A percentile compares a stretch with the other conserved stretches of the same genome.
These are phyloP conservation scores for Rhynchonycteris naso DNA, from an alignment of 2,797 vertebrate species.

Conservation along the genomic window DNA sequence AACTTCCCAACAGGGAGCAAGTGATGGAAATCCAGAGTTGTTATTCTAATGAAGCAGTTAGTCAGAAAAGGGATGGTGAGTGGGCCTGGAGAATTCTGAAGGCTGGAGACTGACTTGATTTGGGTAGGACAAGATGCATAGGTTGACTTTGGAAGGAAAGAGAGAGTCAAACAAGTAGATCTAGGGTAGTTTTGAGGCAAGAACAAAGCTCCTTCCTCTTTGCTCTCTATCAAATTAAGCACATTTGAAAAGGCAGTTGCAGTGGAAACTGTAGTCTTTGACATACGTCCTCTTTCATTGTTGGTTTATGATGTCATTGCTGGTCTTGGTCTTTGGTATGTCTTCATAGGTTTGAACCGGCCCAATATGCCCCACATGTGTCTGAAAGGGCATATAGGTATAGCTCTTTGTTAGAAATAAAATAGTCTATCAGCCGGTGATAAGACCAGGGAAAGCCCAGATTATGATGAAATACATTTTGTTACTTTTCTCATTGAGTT, in stretches of 20 bases:
- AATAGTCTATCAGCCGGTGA: not conserved
- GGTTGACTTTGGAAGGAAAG: not conserved
- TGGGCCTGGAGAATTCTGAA: not conserved
- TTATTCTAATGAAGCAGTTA: not conserved
- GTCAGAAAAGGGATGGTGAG: not conserved
- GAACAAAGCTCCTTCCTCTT: not conserved
- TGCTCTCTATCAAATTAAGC: not conserved
- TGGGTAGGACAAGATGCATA: not conserved
- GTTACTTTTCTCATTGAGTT: not conserved
- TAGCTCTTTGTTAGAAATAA: not conserved
- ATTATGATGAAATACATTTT: not conserved
- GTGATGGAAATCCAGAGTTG: not conserved
- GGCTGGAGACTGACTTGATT: not conserved
- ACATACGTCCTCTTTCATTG: not conserved
- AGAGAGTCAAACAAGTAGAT: not conserved
- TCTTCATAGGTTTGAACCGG: not conserved
- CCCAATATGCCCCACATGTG: not conserved
- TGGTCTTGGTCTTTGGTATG: not conserved
- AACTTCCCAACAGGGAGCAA: not conserved
- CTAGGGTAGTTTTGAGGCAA: not conserved
- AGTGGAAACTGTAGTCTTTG: not conserved
- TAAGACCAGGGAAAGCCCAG: not conserved
- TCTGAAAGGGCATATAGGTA: not conserved
- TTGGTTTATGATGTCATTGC: not conserved
- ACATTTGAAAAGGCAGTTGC: not conserved